A percentile compares a stretch with the other conserved stretches of the same genome.
Conservation (phyloP, 2,888 invertebrate species). For the Agrotis puta region DNA sequence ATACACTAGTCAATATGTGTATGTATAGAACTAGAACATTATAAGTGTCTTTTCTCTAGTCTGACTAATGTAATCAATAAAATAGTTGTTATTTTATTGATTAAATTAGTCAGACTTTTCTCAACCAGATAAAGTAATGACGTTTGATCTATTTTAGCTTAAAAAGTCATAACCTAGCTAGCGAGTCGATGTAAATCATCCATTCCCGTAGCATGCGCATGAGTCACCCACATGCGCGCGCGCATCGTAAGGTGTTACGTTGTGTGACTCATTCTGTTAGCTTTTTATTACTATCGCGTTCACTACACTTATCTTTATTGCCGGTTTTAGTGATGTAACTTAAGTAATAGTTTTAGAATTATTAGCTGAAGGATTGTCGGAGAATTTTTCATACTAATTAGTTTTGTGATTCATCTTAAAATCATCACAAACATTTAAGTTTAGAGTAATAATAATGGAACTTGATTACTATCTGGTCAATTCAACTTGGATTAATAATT, state of each 20-base stretch:
- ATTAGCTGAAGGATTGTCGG: constrained; percentile 22
- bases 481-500: too few relatives aligned
- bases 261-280: constrained; percentile 63
- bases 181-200: constrained; percentile 60
- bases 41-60: too few relatives aligned
- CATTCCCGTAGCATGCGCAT: constrained; percentile 43
- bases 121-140: too few relatives aligned
- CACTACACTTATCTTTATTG: constrained; percentile 56
- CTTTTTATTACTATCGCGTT: constrained; percentile 65
- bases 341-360: constrained; percentile 48
- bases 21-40: too few relatives aligned
- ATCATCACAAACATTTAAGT: neutral
- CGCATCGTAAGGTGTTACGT: constrained; percentile 64
- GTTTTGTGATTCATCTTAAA: neutral
- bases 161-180: constrained; percentile 10
- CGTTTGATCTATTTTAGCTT: neutral
- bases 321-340: constrained; percentile 54
- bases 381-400: neutral
- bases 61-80: too few relatives aligned
- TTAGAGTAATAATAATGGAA: too few relatives aligned
- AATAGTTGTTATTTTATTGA: too few relatives aligned
- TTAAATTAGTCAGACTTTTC: too few relatives aligned
- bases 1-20: too few relatives aligned
- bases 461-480: too few relatives aligned
- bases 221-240: constrained; percentile 60